Conservation (phyloP, 2,797 vertebrate species). For the Gallinago nigripennis region DNA sequence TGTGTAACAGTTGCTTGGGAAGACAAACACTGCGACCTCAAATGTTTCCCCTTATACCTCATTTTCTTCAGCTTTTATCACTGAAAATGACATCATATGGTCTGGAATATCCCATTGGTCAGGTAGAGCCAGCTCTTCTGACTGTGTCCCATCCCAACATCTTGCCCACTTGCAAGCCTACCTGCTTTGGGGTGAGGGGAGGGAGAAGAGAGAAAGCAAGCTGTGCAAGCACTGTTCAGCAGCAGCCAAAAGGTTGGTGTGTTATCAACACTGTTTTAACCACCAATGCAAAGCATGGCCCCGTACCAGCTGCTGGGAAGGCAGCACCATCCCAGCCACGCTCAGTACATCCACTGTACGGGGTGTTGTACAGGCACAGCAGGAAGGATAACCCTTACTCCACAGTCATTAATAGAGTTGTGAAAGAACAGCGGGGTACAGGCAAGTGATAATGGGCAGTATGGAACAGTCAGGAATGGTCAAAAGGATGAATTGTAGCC, state of each 20-base stretch:
- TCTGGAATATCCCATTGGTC: background rate
- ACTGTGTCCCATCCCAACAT: background rate
- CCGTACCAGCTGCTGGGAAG: background rate
- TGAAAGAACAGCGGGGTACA: background rate
- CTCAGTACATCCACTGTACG: background rate
- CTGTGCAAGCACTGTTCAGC: background rate
- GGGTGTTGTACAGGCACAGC: background rate
- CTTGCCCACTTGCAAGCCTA: background rate
- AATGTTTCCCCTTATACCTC: background rate
- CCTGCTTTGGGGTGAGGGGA: background rate
- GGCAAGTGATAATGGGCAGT: fast-evolving
- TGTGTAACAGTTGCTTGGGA: background rate
- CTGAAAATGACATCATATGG: fast-evolving
- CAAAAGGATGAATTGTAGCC: background rate
- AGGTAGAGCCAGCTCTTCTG: background rate
- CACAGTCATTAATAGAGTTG: background rate
- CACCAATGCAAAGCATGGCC: background rate
- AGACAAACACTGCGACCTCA: background rate
- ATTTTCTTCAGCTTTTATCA: background rate
- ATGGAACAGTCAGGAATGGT: background rate
- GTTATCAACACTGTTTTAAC: background rate
- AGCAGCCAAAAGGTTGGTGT: background rate
- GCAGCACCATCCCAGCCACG: background rate
- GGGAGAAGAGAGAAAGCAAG: background rate
- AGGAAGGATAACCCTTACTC: background rate